Evolutionary conservation across 2,888 invertebrate species (phyloP), one percentile per base, ranked within the genome.

Genomic region (Acanthosepion lycidas): DNA sequence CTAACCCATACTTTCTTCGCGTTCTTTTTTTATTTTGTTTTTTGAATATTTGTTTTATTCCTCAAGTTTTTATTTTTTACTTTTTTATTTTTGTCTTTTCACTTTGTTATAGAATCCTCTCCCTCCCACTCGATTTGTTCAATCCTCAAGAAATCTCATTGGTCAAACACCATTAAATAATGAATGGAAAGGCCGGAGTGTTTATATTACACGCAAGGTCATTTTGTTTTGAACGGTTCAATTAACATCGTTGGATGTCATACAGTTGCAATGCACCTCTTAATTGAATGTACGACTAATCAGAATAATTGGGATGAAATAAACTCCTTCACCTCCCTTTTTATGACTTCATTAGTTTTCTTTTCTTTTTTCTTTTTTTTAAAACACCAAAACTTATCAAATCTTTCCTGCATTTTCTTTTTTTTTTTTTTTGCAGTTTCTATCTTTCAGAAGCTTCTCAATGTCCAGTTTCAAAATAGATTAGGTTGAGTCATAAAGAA

Each of bases 101-200:
- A n/a, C n/a, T 59, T 78, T 78, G n/a, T 78, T 15, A n/a, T 12
- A 33, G 78, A n/a, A 33, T 33, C 78, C 78, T 59, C 59, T 59
- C 9, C n/a, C 78, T 33, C 78, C 78, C 78, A 15, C n/a, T 18
- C 12, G n/a, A 78, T 33, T 78, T 78, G n/a, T 78, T 78, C 78
- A 78, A n/a, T n/a, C n/a, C 78, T 33, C n/a, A 78, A 64, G 28
- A 64, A 78, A 78, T 78, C n/a, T 78, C n/a, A 78, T n/a, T 78
- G 78, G 78, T 78, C 78, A 78, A 78, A 18, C 78, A 18, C n/a
- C n/a, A 78, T n/a, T 42, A n/a, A 78, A 8, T 18, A 78, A n/a
- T 33, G n/a, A 78, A 78, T 78, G 78, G n/a, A n/a, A n/a, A 78
- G 78, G 78, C 78, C n/a, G n/a, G 78, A n/a, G 78, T 78, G n/a